phyloP scores from a whole-genome alignment of 2,113 vertebrate species.

The Neodon shergylaensis region DNA sequence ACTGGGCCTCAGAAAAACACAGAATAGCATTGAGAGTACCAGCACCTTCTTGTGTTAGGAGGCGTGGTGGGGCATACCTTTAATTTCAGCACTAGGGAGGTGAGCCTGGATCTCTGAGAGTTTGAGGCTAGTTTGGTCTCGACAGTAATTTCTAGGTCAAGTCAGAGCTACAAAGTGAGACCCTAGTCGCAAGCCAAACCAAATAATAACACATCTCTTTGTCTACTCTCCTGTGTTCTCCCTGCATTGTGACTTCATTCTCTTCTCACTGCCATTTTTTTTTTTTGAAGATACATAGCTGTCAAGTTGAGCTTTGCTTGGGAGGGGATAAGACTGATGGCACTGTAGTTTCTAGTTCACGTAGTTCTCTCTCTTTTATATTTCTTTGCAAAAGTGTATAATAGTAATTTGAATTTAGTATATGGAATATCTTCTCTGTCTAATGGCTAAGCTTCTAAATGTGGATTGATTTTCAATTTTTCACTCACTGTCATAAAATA shows the following conservation, averaged over 20 bases:
- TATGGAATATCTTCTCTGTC: not conserved
- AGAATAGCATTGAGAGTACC: not conserved
- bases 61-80: not conserved
- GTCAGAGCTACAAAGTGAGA: not conserved
- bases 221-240: not conserved
- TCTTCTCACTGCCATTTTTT: not conserved
- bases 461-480: not conserved
- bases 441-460: not conserved
- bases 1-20: not conserved
- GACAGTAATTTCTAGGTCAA: not conserved
- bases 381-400: not conserved
- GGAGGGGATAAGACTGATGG: not conserved
- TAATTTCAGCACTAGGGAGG: not conserved
- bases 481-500: not conserved
- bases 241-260: not conserved
- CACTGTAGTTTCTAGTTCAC: not conserved
- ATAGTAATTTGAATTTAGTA: not conserved
- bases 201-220: not conserved
- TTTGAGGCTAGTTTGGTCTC: not conserved
- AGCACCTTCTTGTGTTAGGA: not conserved
- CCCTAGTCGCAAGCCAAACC: not conserved
- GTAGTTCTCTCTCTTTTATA: not conserved
- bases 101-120: not conserved
- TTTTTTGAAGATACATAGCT: not conserved
- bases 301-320: not conserved